Evolutionary conservation across 2,797 vertebrate genomes (phyloP).

Genomic region (Remorina albescens): DNA sequence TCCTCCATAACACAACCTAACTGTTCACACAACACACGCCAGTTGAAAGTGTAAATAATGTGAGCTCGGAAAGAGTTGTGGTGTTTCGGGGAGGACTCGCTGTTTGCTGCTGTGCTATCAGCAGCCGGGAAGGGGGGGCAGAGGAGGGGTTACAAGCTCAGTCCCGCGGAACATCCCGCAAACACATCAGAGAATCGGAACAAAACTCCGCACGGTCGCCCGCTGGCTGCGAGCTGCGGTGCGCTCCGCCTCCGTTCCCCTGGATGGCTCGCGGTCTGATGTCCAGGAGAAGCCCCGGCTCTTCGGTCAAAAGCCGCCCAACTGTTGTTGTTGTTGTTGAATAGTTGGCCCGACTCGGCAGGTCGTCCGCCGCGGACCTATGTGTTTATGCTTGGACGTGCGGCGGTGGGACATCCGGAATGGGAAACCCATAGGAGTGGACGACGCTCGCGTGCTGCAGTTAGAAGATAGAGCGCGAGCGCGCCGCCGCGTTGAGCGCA

Average conservation of each 20-base stretch:
- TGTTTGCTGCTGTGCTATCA: constrained; percentile 65
- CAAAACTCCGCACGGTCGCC: constrained; percentile 39
- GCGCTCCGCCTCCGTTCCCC: constrained; percentile 2
- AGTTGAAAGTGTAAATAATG: neutral
- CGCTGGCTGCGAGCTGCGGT: neutral
- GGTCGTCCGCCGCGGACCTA: constrained; percentile 44
- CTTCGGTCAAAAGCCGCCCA: neutral
- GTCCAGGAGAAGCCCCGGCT: neutral
- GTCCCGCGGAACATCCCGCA: constrained; percentile 77
- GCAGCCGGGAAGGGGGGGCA: constrained; percentile 39
- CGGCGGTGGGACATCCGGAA: constrained; percentile 78
- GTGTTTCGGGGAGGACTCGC: constrained; percentile 43
- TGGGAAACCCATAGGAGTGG: constrained; percentile 59
- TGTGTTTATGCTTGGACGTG: constrained; percentile 53
- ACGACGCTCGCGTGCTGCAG: constrained; percentile 36
- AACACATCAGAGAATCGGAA: constrained; percentile 66
- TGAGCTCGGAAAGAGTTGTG: neutral
- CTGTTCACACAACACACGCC: neutral
- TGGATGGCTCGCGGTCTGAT: constrained; percentile 11
- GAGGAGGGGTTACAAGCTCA: constrained; percentile 72
- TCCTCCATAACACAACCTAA: no score
- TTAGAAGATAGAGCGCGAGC: constrained; percentile 48
- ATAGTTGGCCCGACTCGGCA: neutral
- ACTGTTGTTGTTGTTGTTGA: neutral
- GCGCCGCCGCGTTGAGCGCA: constrained; percentile 32